Evolutionary conservation across 2,797 vertebrate species (phyloP).

Genomic region (Chiloscyllium punctatum): DNA sequence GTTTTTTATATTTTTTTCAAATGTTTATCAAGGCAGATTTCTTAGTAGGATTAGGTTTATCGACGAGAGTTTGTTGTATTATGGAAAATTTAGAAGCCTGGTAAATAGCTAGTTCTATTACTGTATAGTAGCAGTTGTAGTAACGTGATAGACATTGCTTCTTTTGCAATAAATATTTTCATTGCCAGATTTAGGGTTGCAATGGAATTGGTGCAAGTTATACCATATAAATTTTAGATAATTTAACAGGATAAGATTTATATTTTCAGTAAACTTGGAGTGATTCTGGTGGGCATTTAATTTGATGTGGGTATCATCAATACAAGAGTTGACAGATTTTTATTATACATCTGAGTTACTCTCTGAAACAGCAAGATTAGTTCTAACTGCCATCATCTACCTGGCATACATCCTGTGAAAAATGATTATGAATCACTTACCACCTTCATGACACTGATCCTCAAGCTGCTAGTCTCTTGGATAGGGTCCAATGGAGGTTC

Average conservation of each 20-base stretch:
- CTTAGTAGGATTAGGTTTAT: background rate
- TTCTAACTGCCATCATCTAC: background rate
- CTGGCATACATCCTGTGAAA: background rate
- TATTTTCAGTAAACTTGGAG: background rate
- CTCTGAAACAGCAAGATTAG: background rate
- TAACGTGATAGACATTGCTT: background rate
- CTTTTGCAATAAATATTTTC: background rate
- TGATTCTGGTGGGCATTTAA: background rate
- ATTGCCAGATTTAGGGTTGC: background rate
- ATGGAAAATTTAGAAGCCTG: background rate
- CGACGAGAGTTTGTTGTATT: background rate
- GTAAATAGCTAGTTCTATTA: background rate
- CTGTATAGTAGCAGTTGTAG: background rate
- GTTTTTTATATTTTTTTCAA: background rate
- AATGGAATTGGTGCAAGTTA: background rate
- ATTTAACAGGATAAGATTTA: too few relatives aligned
- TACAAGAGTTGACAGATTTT: background rate
- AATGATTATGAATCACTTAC: background rate
- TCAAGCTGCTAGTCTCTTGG: background rate
- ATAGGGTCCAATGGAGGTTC: background rate
- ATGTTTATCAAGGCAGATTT: background rate
- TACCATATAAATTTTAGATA: background rate
- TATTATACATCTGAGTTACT: background rate
- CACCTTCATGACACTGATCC: too few relatives aligned
- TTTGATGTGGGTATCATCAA: background rate